A percentile compares a stretch with the other conserved stretches of the same genome.
Conservation (phyloP, 1,140 invertebrate genomes). For the Neodiprion virginianus region DNA sequence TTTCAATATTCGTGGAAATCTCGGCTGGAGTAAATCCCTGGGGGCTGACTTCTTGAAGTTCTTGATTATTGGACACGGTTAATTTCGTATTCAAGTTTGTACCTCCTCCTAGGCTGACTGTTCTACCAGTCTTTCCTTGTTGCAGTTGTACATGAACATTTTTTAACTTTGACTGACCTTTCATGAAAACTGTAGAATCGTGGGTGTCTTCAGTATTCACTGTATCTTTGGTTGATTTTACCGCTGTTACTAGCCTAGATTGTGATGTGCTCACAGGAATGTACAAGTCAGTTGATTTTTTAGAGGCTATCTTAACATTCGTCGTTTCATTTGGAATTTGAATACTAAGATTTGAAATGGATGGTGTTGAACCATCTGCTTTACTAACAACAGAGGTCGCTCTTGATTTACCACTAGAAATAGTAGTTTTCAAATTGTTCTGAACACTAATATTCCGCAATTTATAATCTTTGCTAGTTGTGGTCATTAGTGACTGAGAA, state of each 20-base stretch:
- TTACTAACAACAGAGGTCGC: background rate
- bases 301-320: conserved; percentile 16
- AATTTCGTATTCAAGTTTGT: background rate
- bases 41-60: background rate
- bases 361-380: background rate
- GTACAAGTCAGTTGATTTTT: conserved; percentile 1
- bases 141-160: conserved; percentile 2
- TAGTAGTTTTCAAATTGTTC: background rate
- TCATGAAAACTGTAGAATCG: background rate
- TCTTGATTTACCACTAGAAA: background rate
- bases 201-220: background rate
- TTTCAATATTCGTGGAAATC: background rate
- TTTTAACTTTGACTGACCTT: background rate
- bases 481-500: background rate
- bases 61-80: background rate
- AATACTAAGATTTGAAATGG: conserved; percentile 22
- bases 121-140: conserved; percentile 6
- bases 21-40: background rate
- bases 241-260: background rate
- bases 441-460: background rate
- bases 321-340: conserved; percentile 21
- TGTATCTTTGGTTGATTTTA: background rate
- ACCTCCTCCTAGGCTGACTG: background rate
- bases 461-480: background rate
- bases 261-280: conserved; percentile 8